Evolutionary conservation across 2,113 vertebrate genomes (phyloP).

Genomic region (sheep (Ovis aries)): ARS-UI_Ramb_v3.0 NC_056055.1:85221001-85221500

Average conservation of each 20-base stretch:
- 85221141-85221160: slow-evolving; percentile 26
- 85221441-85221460: slow-evolving; percentile 63
- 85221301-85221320: not conserved
- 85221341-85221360: not conserved
- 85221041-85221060: not conserved
- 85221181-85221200: slow-evolving; percentile 22
- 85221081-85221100: slow-evolving; percentile 10
- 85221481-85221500: slow-evolving; percentile 1
- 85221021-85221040: not conserved
- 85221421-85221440: slow-evolving; percentile 1
- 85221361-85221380: not conserved
- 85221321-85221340: not conserved
- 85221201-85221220: slow-evolving; percentile 54
- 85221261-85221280: not conserved
- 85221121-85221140: slow-evolving; percentile 22
- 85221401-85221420: not conserved
- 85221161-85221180: slow-evolving; percentile 42
- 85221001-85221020: slow-evolving; percentile 32
- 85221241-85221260: not conserved
- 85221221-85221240: not conserved
- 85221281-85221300: not conserved
- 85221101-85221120: slow-evolving; percentile 13
- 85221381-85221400: slow-evolving; percentile 51
- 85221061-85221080: slow-evolving; percentile 19
- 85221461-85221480: slow-evolving; percentile 29